Evolutionary conservation across 2,888 invertebrate species (phyloP).

Genomic region (Sarcophaga carnaria): DNA sequence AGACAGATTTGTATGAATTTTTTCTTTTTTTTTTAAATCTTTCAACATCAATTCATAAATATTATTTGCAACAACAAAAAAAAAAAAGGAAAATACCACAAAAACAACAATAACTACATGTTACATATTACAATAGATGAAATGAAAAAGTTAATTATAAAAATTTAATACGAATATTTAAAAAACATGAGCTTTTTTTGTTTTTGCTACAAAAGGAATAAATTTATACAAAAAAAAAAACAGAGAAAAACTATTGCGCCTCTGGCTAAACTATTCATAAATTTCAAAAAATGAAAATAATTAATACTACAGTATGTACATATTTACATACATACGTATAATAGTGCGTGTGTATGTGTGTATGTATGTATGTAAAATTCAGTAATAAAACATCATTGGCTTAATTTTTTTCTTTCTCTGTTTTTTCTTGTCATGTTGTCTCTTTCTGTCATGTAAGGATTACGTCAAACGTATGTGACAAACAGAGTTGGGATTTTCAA

Average conservation of each 20-base stretch:
- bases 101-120: not conserved
- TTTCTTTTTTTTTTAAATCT: slow-evolving; percentile 34
- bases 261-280: slow-evolving; percentile 39
- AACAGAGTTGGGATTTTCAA: not conserved
- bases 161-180: slow-evolving; percentile 32
- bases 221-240: slow-evolving; percentile 10
- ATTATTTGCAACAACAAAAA: not conserved
- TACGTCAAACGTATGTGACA: not conserved
- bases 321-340: not conserved
- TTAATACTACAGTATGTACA: not conserved
- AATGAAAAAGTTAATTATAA: slow-evolving; percentile 60
- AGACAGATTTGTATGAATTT: slow-evolving; percentile 12
- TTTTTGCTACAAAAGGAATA: not conserved
- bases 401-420: not conserved
- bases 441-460: not conserved
- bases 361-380: not conserved
- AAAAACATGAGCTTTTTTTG: slow-evolving; percentile 12
- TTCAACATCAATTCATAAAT: slow-evolving; percentile 37
- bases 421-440: not conserved
- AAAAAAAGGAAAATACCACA: not conserved
- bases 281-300: slow-evolving; percentile 21
- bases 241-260: slow-evolving; percentile 28
- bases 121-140: not conserved
- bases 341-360: too few relatives aligned
- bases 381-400: slow-evolving; percentile 38